A percentile compares a stretch with the other conserved stretches of the same genome.
Conservation (phyloP, 1,140 invertebrate species). For the Micrasema minimum region DNA sequence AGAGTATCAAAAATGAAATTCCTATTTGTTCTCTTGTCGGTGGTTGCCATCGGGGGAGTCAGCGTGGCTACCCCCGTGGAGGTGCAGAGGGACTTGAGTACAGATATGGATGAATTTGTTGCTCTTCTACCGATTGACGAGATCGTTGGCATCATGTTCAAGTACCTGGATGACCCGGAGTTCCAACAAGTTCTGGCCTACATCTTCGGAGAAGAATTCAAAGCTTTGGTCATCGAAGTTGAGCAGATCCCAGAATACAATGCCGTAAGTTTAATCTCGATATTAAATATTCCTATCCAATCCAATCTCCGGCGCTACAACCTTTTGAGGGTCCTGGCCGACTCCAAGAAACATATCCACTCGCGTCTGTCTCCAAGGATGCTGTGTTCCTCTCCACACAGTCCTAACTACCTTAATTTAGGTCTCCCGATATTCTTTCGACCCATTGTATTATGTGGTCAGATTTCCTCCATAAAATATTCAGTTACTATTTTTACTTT, state of each 20-base stretch:
- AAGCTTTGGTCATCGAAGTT: slow-evolving; percentile 39
- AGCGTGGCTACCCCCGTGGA: slow-evolving; percentile 11
- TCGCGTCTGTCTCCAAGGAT: too few relatives aligned
- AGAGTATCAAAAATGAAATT: slow-evolving; percentile 30
- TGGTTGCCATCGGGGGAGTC: slow-evolving; percentile 27
- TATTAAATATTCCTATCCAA: not conserved
- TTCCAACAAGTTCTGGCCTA: slow-evolving; percentile 38
- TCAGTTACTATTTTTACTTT: not conserved
- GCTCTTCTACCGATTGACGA: slow-evolving; percentile 31
- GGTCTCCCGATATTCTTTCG: too few relatives aligned
- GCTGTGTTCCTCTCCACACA: too few relatives aligned
- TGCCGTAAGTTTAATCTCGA: slow-evolving; percentile 20
- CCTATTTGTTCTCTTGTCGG: slow-evolving; percentile 11
- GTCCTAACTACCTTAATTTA: too few relatives aligned
- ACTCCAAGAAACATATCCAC: too few relatives aligned
- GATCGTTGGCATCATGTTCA: slow-evolving; percentile 26
- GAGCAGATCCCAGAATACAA: slow-evolving; percentile 41
- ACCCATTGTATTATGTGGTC: not conserved
- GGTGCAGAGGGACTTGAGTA: not conserved
- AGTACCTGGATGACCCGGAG: slow-evolving; percentile 36
- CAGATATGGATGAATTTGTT: slow-evolving; percentile 37
- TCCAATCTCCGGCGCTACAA: too few relatives aligned
- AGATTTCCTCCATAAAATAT: not conserved
- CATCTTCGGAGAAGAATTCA: slow-evolving; percentile 46
- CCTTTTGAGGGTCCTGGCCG: too few relatives aligned